phyloP scores from a whole-genome alignment of 1,140 invertebrate genomes.

The Lepeophtheirus salmonis region DNA sequence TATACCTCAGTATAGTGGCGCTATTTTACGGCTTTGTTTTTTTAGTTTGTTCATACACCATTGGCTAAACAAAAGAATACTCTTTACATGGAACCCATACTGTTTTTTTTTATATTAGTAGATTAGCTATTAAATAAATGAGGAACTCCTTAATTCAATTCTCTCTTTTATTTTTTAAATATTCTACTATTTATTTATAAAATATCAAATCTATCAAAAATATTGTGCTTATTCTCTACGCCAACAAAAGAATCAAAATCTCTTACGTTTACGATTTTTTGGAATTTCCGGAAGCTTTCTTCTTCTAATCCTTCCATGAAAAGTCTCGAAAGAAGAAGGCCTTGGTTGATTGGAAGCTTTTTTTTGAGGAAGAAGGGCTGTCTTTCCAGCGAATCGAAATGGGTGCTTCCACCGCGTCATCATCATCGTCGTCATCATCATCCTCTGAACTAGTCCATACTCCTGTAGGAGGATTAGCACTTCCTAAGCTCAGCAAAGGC shows the following conservation, averaged over 20 bases:
- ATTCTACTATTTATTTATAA: too few relatives aligned
- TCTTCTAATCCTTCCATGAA: background rate
- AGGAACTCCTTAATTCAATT: too few relatives aligned
- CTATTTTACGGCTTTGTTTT: too few relatives aligned
- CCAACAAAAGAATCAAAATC: background rate
- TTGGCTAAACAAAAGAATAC: too few relatives aligned
- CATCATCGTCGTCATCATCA: constrained; percentile 1
- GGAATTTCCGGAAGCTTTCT: constrained; percentile 6
- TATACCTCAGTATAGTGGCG: too few relatives aligned
- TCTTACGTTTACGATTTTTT: constrained; percentile 5
- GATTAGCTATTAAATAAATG: too few relatives aligned
- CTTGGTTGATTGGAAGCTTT: background rate
- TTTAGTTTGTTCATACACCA: too few relatives aligned
- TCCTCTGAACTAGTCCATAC: background rate
- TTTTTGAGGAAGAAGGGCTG: background rate
- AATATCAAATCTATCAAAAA: too few relatives aligned
- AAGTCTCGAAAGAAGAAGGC: background rate
- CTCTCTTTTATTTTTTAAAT: too few relatives aligned
- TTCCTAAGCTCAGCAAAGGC: background rate
- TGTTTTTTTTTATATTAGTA: too few relatives aligned
- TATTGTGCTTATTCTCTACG: too few relatives aligned
- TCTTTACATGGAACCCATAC: too few relatives aligned
- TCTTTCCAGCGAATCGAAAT: background rate
- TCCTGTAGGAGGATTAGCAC: background rate
- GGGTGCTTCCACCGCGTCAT: background rate